phyloP scores from a whole-genome alignment of 2,888 invertebrate species.

The Catocala nupta region DNA sequence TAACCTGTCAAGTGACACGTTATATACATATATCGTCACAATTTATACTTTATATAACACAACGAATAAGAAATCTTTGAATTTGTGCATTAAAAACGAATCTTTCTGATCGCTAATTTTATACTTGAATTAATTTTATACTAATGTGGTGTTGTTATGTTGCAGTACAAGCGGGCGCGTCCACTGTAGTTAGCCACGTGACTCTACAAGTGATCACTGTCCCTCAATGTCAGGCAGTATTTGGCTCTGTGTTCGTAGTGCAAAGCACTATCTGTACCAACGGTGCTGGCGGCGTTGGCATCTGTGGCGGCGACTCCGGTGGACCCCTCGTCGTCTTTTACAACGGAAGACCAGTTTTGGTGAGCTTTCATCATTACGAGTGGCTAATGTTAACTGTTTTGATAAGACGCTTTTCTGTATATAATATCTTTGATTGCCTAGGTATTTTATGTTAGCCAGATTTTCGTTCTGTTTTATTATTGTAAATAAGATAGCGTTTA shows the following conservation, averaged over 20 bases:
- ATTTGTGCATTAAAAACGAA: too few relatives aligned
- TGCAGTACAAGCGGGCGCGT: constrained; percentile 55
- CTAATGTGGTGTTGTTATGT: background rate
- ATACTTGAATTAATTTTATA: too few relatives aligned
- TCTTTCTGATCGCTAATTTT: too few relatives aligned
- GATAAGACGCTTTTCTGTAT: background rate
- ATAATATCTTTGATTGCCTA: background rate
- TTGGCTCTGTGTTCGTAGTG: constrained; percentile 49
- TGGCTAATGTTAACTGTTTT: background rate
- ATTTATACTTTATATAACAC: too few relatives aligned
- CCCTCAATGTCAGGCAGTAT: constrained; percentile 52
- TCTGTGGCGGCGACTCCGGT: constrained; percentile 70
- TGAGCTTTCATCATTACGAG: constrained; percentile 36
- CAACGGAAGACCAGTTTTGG: constrained; percentile 55
- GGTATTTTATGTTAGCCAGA: too few relatives aligned
- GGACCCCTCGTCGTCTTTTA: constrained; percentile 58
- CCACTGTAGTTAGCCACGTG: constrained; percentile 60
- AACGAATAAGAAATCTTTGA: too few relatives aligned
- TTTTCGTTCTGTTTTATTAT: too few relatives aligned
- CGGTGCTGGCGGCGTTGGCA: constrained; percentile 63
- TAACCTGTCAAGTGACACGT: too few relatives aligned
- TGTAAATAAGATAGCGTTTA: too few relatives aligned
- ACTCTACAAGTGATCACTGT: constrained; percentile 61
- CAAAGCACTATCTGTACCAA: constrained; percentile 64
- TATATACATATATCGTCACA: too few relatives aligned